A percentile compares a stretch with the other conserved stretches of the same genome.
Conservation (phyloP, 2,888 invertebrate species). For the Furcula furcula region DNA sequence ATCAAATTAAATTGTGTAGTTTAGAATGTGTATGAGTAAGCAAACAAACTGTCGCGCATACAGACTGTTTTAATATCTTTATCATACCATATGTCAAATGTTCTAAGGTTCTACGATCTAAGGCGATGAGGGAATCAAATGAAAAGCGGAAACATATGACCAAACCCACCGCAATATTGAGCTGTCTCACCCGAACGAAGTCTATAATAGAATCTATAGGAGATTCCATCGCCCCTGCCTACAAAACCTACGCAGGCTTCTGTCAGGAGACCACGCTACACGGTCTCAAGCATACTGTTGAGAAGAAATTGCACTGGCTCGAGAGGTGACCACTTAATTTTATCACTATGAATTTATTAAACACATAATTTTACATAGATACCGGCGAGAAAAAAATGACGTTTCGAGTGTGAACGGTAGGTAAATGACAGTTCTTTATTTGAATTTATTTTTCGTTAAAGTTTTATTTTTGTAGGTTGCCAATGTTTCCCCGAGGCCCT, state of each 20-base stretch:
- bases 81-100: too few relatives aligned
- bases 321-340: constrained; percentile 44
- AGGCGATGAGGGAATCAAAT: constrained; percentile 20
- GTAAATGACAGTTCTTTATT: constrained; percentile 23
- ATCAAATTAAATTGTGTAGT: too few relatives aligned
- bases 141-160: constrained; percentile 20
- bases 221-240: constrained; percentile 41
- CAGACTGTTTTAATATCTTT: too few relatives aligned
- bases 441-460: constrained; percentile 1
- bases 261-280: constrained; percentile 69
- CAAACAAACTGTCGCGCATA: too few relatives aligned
- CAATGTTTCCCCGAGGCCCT: too few relatives aligned
- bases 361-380: background rate
- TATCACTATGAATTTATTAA: constrained; percentile 8
- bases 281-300: constrained; percentile 71
- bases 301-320: constrained; percentile 57
- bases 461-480: background rate
- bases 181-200: constrained; percentile 52
- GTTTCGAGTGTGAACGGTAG: background rate
- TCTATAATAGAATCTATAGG: constrained; percentile 41
- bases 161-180: constrained; percentile 56
- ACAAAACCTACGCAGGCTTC: constrained; percentile 54
- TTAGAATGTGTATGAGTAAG: too few relatives aligned
- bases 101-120: background rate
- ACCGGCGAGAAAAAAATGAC: constrained; percentile 1